Conservation (phyloP, 1,140 invertebrate genomes). For the Agrilus planipennis region DNA sequence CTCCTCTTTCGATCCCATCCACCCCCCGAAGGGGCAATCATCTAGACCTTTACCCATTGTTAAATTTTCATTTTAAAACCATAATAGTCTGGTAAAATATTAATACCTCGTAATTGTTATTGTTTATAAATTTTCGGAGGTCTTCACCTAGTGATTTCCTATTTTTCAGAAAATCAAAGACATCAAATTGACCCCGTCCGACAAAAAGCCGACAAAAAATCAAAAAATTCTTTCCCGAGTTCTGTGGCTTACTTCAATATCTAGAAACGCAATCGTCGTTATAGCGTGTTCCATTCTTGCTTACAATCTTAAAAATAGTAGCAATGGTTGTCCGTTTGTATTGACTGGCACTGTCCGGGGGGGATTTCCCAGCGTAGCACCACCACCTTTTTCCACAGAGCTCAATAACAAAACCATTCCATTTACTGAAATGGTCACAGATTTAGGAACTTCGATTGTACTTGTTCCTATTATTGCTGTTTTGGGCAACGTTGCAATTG, state of each 20-base stretch:
- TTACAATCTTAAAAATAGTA: slow-evolving; percentile 35
- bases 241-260: slow-evolving; percentile 63
- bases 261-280: slow-evolving; percentile 68
- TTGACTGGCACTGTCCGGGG: slow-evolving; percentile 51
- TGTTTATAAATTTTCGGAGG: no score
- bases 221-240: slow-evolving; percentile 42
- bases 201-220: slow-evolving; percentile 32
- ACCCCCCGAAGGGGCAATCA: no score
- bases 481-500: slow-evolving; percentile 74
- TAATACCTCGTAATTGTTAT: no score
- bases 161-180: slow-evolving; percentile 54
- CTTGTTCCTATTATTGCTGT: slow-evolving; percentile 72
- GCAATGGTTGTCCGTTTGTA: slow-evolving; percentile 42
- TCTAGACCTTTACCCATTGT: no score
- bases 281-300: slow-evolving; percentile 48
- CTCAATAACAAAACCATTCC: slow-evolving; percentile 39
- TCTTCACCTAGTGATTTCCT: no score
- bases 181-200: slow-evolving; percentile 25
- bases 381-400: slow-evolving; percentile 48
- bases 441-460: slow-evolving; percentile 61
- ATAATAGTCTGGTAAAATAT: no score
- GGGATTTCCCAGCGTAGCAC: slow-evolving; percentile 44
- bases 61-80: no score
- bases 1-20: no score
- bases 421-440: slow-evolving; percentile 37